phyloP scores from a whole-genome alignment of 2,888 invertebrate genomes.

The Rotaria socialis region DNA sequence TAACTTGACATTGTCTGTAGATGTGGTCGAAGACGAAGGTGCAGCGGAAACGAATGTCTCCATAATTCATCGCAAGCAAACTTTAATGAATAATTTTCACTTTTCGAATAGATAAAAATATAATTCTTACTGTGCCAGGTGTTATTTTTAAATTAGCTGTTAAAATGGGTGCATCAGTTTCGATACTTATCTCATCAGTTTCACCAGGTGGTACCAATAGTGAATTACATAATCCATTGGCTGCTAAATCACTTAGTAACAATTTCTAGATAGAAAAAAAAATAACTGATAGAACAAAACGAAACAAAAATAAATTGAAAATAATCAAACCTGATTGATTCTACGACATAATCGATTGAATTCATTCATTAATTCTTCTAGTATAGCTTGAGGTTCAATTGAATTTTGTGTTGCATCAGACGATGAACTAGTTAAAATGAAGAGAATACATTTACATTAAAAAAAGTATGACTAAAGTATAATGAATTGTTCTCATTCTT shows the following conservation, averaged over 20 bases:
- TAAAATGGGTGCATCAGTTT: neutral
- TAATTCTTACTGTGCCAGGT: neutral
- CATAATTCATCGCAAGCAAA: conserved; percentile 34
- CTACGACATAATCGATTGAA: neutral
- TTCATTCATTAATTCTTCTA: neutral
- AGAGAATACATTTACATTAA: neutral
- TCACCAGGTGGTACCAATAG: conserved; percentile 68
- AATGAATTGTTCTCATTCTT: too few species aligned
- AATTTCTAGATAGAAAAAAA: conserved; percentile 62
- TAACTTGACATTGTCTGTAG: neutral
- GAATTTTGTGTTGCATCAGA: neutral
- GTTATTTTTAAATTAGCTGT: neutral
- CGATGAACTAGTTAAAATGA: neutral
- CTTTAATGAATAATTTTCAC: neutral
- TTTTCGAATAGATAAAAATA: neutral
- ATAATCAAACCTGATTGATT: neutral
- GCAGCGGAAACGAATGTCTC: neutral
- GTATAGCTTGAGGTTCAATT: neutral
- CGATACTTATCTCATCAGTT: conserved; percentile 59
- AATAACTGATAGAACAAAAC: neutral
- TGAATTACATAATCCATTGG: conserved; percentile 67
- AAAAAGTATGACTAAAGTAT: too few species aligned
- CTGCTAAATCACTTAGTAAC: conserved; percentile 68
- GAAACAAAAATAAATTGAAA: neutral
- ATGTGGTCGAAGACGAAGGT: conserved; percentile 24